A percentile compares a stretch with the other conserved stretches of the same genome.
phyloP scores from a whole-genome alignment of 1,140 invertebrate genomes.

The Parasteatoda tepidariorum region DNA sequence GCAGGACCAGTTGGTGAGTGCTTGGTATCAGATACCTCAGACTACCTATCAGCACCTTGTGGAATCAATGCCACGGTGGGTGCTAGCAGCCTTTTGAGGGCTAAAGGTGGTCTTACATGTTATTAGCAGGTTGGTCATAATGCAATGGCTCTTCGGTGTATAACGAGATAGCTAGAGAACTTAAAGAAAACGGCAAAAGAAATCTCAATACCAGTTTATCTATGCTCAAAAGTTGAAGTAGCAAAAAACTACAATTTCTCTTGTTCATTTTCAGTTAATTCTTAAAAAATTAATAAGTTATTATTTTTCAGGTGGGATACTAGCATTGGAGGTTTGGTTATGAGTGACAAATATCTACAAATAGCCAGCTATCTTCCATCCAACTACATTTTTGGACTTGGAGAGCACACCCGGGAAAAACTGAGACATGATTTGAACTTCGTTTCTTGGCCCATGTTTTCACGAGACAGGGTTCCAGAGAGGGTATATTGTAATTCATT shows the following conservation, averaged over 20 bases:
- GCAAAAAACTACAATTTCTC: neutral
- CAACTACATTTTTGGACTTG: slow-evolving; percentile 68
- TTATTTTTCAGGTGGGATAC: slow-evolving; percentile 58
- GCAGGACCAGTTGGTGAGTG: no score
- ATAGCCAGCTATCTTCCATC: slow-evolving; percentile 79
- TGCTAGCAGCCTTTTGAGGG: no score
- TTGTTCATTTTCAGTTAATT: neutral
- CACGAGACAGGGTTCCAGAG: neutral
- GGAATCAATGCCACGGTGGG: no score
- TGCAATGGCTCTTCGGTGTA: no score
- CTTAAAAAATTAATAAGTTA: neutral
- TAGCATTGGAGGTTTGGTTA: slow-evolving; percentile 68
- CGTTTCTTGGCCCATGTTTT: slow-evolving; percentile 20
- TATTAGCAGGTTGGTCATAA: no score
- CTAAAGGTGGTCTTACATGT: no score
- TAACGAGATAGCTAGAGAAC: no score
- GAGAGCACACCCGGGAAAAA: slow-evolving; percentile 34
- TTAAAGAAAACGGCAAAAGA: neutral
- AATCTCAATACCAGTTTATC: neutral
- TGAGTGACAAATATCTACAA: slow-evolving; percentile 87
- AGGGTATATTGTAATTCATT: neutral
- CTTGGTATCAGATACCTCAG: no score
- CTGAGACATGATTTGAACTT: slow-evolving; percentile 5
- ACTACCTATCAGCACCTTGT: no score
- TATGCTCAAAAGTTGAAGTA: neutral